Evolutionary conservation across 2,113 vertebrate genomes (phyloP), one percentile per base, ranked within the genome.

Genomic region (Entomyzon cyanotis): DNA sequence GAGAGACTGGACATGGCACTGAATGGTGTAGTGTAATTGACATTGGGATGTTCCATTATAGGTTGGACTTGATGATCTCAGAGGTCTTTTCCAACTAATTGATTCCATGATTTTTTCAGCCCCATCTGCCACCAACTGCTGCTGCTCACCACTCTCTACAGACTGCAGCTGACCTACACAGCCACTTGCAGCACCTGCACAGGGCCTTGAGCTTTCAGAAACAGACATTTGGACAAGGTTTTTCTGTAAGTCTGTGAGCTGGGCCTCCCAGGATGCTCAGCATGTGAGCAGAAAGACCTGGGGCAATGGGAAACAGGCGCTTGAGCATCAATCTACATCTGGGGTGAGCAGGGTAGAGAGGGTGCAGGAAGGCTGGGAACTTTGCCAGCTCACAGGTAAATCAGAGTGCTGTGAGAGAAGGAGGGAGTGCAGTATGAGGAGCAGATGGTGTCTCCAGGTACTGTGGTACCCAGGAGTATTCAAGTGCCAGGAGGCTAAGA

Each of bases 211-310:
- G 0, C 39, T 74, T 68, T 44, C 50, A 10, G 16, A 69, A 35
- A 33, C 3, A 6, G 12, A 21, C 18, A 11, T 44, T 10, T 19
- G 10, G 35, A 68, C 8, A 13, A 65, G 20, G 11, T 9, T 56
- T 60, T n/a, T 42, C 28, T 33, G 9, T 14, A 42, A 79, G 18
- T 9, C 55, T 15, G 1, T 16, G 16, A 69, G 25, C 37, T 20
- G 39, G n/a, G 21, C 20, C 62, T 65, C 18, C 21, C 7, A 13
- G 37, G 35, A 58, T 35, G 31, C 35, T n/a, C 24, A 25, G 64
- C 44, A 20, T 0, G 0, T 5, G 24, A 28, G n/a, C 46, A 67
- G 27, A 75, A 47, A 49, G 25, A 49, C 18, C 15, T 4, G 19
- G n/a, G 17, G 16, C 41, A 44, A 73, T 1, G 1, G 41, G 13